These are phyloP conservation scores for Trimorus sp. DNA, from an alignment of 2,888 invertebrate species.

Conservation along the genomic window DNA sequence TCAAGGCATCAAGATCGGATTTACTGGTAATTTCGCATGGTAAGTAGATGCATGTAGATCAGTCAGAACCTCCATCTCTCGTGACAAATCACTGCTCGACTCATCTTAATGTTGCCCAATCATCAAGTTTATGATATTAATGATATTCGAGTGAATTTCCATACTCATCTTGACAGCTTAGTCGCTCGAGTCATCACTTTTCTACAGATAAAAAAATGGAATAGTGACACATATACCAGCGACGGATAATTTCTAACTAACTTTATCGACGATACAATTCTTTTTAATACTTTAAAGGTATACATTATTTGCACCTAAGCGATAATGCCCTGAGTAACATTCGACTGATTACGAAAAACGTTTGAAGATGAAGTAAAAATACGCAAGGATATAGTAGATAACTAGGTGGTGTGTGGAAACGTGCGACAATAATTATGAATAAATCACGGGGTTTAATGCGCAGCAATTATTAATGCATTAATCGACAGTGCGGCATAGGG, in stretches of 20 bases:
- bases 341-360: conserved; percentile 24
- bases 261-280: not conserved
- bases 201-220: too few species aligned
- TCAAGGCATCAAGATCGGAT: too few species aligned
- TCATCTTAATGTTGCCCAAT: conserved; percentile 26
- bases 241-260: not conserved
- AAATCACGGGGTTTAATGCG: conserved; percentile 59
- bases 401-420: conserved; percentile 42
- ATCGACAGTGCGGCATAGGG: conserved; percentile 58
- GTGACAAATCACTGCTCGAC: not conserved
- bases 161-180: too few species aligned
- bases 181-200: too few species aligned
- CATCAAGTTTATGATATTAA: conserved; percentile 23
- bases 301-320: too few species aligned
- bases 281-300: too few species aligned
- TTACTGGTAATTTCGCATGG: too few species aligned
- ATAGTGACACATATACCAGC: too few species aligned
- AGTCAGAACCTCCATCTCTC: too few species aligned
- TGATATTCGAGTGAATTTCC: conserved; percentile 5
- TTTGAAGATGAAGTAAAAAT: conserved; percentile 28
- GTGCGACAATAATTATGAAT: conserved; percentile 60
- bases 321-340: too few species aligned
- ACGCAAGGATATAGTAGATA: conserved; percentile 24
- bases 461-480: conserved; percentile 54
- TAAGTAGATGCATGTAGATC: too few species aligned